A percentile compares a stretch with the other conserved stretches of the same genome.
Evolutionary conservation across 92 coral and sea anemone species (phyloP).

Genomic region (Epizoanthus fatuus): DNA sequence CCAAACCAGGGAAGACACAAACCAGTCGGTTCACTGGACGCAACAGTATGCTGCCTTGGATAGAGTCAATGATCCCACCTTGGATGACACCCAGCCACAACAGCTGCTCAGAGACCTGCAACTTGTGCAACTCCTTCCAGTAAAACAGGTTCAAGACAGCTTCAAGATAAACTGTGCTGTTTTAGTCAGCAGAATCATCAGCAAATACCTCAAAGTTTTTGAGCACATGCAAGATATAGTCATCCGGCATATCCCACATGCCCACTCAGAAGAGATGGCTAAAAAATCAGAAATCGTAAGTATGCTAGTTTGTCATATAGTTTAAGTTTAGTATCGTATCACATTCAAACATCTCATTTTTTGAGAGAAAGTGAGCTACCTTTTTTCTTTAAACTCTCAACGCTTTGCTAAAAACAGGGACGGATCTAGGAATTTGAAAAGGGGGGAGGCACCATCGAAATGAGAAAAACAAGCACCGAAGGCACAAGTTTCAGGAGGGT

Average conservation of each 20-base stretch:
- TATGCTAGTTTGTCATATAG: background rate
- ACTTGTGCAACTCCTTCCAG: constrained; percentile 36
- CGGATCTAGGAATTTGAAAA: no score
- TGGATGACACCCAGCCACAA: constrained; percentile 31
- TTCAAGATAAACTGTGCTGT: constrained; percentile 60
- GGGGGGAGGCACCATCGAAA: no score
- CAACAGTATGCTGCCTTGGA: constrained; percentile 60
- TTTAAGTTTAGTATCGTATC: no score
- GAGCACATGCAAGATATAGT: constrained; percentile 41
- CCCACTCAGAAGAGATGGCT: constrained; percentile 35
- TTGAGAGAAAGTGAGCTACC: no score
- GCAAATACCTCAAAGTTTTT: constrained; percentile 24
- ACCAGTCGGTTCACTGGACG: constrained; percentile 66
- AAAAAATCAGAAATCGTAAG: constrained; percentile 51
- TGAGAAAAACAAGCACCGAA: no score
- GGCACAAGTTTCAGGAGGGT: no score
- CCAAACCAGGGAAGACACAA: constrained; percentile 55
- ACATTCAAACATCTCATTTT: no score
- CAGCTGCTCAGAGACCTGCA: constrained; percentile 16
- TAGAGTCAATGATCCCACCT: constrained; percentile 28
- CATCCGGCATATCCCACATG: constrained; percentile 52
- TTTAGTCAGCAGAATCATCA: constrained; percentile 53
- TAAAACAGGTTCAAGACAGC: constrained; percentile 45
- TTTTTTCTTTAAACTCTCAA: no score
- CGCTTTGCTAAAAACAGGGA: no score